These are phyloP conservation scores for Macrostomum lignano DNA, from an alignment of 1,140 invertebrate species.

Conservation along the genomic window DNA sequence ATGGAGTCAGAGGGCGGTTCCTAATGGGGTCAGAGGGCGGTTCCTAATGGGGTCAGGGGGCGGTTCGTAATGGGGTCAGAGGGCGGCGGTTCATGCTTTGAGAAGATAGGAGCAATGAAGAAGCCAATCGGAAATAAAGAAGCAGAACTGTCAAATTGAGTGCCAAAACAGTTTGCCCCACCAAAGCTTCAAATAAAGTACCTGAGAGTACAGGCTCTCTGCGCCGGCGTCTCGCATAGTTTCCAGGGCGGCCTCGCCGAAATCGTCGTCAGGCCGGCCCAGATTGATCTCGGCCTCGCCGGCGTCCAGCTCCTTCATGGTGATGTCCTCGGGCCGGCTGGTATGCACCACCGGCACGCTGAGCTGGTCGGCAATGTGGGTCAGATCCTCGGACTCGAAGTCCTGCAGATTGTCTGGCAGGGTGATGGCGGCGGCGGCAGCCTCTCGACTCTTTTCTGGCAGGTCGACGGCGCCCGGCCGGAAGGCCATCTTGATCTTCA, in stretches of 20 bases:
- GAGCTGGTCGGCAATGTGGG: conserved; percentile 73
- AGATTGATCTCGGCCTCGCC: conserved; percentile 55
- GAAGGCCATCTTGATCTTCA: conserved; percentile 99
- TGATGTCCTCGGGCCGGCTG: conserved; percentile 88
- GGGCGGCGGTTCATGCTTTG: too few relatives aligned
- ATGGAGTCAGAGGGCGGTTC: too few relatives aligned
- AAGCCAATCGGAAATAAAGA: neutral
- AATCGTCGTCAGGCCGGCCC: conserved; percentile 27
- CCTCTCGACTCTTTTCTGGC: conserved; percentile 76
- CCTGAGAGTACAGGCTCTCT: neutral
- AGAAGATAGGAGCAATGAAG: too few relatives aligned
- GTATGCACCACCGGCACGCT: conserved; percentile 48
- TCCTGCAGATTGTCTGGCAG: conserved; percentile 48
- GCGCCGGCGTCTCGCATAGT: conserved; percentile 2
- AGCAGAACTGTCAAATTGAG: conserved; percentile 1
- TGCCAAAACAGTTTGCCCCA: neutral
- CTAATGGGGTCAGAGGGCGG: too few relatives aligned
- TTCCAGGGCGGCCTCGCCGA: conserved; percentile 11
- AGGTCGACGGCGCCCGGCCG: conserved; percentile 85
- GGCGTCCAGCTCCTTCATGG: conserved; percentile 86
- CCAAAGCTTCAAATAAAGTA: neutral
- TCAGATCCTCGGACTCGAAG: too few relatives aligned
- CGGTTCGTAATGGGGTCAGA: too few relatives aligned
- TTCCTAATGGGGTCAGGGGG: neutral
- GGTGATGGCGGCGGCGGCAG: conserved; percentile 60